Evolutionary conservation across 2,888 invertebrate genomes (phyloP).

Genomic region (Cybosia mesomella): DNA sequence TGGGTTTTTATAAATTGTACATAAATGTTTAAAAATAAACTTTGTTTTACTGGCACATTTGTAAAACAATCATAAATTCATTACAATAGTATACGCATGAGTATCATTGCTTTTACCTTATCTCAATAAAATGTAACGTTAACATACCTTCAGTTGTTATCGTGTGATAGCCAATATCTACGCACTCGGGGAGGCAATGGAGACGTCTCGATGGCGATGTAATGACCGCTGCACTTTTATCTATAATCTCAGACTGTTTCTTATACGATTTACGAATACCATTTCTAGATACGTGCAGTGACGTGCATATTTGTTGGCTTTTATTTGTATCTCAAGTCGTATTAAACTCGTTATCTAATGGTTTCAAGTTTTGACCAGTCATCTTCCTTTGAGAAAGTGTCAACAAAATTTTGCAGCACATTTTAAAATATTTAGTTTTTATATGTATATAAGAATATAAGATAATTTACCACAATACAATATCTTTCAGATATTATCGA

Average conservation of each 20-base stretch:
- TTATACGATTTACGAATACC: constrained; percentile 55
- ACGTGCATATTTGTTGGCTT: constrained; percentile 17
- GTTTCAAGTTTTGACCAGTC: constrained; percentile 7
- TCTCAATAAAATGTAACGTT: constrained; percentile 25
- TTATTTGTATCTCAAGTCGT: constrained; percentile 7
- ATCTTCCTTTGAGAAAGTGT: constrained; percentile 10
- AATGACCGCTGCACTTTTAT: constrained; percentile 57
- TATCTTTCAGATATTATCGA: too few species aligned
- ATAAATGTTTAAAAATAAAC: too few species aligned
- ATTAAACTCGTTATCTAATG: constrained; percentile 10
- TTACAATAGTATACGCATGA: constrained; percentile 3
- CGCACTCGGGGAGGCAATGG: constrained; percentile 55
- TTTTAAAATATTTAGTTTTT: neutral
- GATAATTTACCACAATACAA: too few species aligned
- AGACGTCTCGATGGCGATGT: constrained; percentile 62
- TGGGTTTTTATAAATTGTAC: too few species aligned
- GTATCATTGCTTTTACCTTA: constrained; percentile 15
- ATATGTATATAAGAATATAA: neutral
- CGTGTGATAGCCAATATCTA: constrained; percentile 45
- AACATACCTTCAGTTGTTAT: constrained; percentile 33
- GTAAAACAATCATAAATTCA: too few species aligned
- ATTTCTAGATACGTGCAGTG: constrained; percentile 31
- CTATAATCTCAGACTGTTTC: constrained; percentile 55
- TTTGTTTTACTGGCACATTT: too few species aligned
- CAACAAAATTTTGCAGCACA: neutral